Conservation (phyloP, 35 echinoderm and acorn worm genomes). For the Eucidaris tribuloides region DNA sequence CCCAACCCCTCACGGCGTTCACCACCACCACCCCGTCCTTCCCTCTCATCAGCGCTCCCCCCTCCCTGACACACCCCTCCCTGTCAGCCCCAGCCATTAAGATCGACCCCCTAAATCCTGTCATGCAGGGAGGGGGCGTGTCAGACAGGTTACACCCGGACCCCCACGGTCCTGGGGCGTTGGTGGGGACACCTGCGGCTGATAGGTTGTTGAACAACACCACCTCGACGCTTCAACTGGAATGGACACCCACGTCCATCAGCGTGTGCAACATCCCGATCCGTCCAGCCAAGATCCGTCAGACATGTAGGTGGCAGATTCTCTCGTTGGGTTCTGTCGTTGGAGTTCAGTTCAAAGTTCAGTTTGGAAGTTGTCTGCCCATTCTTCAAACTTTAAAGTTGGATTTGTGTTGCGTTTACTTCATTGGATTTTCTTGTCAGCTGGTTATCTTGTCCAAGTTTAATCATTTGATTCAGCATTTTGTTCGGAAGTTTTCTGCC, state of each 20-base stretch:
- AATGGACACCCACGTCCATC: background rate
- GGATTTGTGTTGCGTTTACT: no score
- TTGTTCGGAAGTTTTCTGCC: no score
- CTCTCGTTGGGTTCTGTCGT: background rate
- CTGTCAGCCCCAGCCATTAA: background rate
- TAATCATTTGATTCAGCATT: no score
- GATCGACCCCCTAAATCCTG: background rate
- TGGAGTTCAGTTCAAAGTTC: background rate
- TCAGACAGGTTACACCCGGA: background rate
- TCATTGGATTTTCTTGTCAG: no score
- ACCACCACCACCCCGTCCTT: background rate
- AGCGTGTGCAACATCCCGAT: background rate
- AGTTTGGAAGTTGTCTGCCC: no score
- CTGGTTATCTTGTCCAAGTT: no score
- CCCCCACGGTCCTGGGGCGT: background rate
- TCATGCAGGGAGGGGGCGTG: background rate
- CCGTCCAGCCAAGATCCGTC: background rate
- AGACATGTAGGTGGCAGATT: constrained; percentile 4
- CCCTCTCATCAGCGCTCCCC: background rate
- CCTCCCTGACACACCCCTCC: background rate
- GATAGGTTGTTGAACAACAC: background rate
- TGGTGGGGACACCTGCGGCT: background rate
- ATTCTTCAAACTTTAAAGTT: no score
- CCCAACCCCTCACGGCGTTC: background rate
- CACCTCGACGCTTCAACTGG: background rate